Evolutionary conservation across 1,140 invertebrate species (phyloP).

Genomic region (Caenorhabditis inopinata): DNA sequence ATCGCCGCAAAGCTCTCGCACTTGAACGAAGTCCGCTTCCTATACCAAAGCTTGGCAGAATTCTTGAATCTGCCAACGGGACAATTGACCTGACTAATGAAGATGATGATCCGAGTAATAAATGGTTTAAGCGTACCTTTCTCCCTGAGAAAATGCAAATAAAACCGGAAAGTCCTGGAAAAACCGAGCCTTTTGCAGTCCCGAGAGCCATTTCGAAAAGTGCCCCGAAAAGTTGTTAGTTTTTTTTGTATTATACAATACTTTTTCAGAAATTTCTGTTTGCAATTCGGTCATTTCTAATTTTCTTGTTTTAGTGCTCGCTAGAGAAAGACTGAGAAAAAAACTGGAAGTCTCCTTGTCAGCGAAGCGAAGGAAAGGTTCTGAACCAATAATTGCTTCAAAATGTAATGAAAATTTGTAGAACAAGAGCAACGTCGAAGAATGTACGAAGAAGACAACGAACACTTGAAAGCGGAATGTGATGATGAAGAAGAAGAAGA

Average conservation of each 20-base stretch:
- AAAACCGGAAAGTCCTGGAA: background rate
- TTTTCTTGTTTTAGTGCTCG: background rate
- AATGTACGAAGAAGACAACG: conserved; percentile 40
- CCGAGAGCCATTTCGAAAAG: background rate
- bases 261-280: too few species aligned
- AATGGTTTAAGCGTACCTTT: background rate
- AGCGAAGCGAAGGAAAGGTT: background rate
- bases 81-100: conserved; percentile 8
- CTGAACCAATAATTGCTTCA: background rate
- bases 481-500: conserved; percentile 38
- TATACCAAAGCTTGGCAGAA: background rate
- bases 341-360: background rate
- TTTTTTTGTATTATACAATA: background rate
- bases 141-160: background rate
- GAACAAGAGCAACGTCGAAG: conserved; percentile 33
- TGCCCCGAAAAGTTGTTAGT: background rate
- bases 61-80: background rate
- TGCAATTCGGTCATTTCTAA: background rate
- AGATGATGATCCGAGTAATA: background rate
- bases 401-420: background rate
- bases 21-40: background rate
- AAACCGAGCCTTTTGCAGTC: background rate
- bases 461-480: background rate
- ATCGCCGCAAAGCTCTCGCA: background rate
- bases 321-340: background rate